Evolutionary conservation across 2,113 vertebrate species (phyloP).

Genomic region (Hippocampus guttulatus): DNA sequence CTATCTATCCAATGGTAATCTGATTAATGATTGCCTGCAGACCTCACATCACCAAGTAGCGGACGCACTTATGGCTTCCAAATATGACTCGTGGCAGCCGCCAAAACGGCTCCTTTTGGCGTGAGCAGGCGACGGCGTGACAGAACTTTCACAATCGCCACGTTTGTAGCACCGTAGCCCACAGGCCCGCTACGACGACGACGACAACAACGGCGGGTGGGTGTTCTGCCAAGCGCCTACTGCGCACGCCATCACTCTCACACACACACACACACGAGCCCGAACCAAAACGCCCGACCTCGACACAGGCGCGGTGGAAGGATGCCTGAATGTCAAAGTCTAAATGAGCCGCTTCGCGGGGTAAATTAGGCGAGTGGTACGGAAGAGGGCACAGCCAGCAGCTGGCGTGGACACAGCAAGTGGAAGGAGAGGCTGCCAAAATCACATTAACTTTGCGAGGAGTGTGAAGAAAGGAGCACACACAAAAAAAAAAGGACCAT

Average conservation of each 20-base stretch:
- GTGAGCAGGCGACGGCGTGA: conserved; percentile 1
- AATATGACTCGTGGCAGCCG: background rate
- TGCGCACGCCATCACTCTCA: background rate
- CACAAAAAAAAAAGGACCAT: too few relatives aligned
- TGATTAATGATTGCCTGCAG: conserved; percentile 57
- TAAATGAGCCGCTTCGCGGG: conserved; percentile 40
- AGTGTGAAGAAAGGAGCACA: too few relatives aligned
- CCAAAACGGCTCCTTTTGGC: background rate
- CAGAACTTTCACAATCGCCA: conserved; percentile 38
- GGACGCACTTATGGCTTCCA: background rate
- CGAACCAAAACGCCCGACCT: background rate
- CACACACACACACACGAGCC: background rate
- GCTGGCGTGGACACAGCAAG: conserved; percentile 34
- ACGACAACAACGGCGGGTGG: conserved; percentile 13
- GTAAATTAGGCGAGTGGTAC: conserved; percentile 27
- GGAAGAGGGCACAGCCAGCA: conserved; percentile 23
- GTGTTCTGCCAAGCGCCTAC: conserved; percentile 22
- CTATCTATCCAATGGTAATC: conserved; percentile 30
- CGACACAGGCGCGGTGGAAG: conserved; percentile 7
- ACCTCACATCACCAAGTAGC: conserved; percentile 40
- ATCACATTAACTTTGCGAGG: background rate
- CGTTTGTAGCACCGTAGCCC: conserved; percentile 24
- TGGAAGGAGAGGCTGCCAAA: conserved; percentile 15
- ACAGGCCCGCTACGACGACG: background rate
- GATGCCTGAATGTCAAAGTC: conserved; percentile 24